phyloP scores from a whole-genome alignment of 1,140 invertebrate genomes.

The Calliphora vicina region DNA sequence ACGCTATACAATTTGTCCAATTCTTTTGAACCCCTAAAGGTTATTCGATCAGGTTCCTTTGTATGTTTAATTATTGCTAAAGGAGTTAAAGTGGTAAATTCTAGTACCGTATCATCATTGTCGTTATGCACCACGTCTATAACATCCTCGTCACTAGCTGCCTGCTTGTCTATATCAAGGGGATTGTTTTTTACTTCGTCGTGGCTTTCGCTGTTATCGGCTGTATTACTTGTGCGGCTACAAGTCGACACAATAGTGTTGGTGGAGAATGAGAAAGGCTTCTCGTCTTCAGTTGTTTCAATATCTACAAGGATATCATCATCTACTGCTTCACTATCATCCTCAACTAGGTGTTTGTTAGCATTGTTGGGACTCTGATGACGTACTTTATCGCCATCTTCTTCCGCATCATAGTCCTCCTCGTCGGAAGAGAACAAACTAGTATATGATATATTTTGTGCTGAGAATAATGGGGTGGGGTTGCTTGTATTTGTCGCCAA shows the following conservation, averaged over 20 bases:
- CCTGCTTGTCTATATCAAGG: background rate
- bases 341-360: slow-evolving; percentile 64
- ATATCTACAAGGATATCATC: slow-evolving; percentile 71
- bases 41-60: background rate
- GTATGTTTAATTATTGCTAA: background rate
- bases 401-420: background rate
- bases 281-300: slow-evolving; percentile 69
- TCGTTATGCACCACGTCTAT: background rate
- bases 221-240: background rate
- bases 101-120: background rate
- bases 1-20: background rate
- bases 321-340: slow-evolving; percentile 67
- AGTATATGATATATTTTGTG: background rate
- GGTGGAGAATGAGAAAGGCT: slow-evolving; percentile 20
- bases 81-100: background rate
- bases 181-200: background rate
- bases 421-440: background rate
- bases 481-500: background rate
- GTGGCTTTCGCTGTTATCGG: background rate
- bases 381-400: background rate
- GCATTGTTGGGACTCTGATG: slow-evolving; percentile 11
- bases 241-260: background rate
- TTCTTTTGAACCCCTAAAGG: background rate
- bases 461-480: background rate
- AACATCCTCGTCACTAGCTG: background rate